Percentiles rank a stretch among this genome's conserved stretches.
phyloP scores from a whole-genome alignment of 2,113 vertebrate genomes.

The Periophthalmus modestus region DNA sequence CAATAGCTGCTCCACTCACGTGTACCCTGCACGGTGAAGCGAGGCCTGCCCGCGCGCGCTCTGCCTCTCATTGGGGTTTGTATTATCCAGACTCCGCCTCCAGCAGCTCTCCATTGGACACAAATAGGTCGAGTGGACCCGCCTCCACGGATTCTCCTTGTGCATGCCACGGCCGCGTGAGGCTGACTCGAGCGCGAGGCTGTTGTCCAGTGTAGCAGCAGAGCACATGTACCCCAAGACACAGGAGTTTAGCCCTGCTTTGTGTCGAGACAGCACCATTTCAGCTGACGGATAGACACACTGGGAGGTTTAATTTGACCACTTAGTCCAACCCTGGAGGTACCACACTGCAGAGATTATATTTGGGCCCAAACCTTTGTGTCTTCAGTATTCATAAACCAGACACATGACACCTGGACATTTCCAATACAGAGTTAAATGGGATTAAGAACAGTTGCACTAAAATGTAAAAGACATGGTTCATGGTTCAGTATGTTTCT shows the following conservation, averaged over 20 bases:
- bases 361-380: neutral
- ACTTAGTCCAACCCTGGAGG: neutral
- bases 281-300: slow-evolving; percentile 22
- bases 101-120: slow-evolving; percentile 59
- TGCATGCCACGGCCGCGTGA: slow-evolving; percentile 81
- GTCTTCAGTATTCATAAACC: neutral
- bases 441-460: neutral
- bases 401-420: neutral
- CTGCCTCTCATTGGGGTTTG: slow-evolving; percentile 60
- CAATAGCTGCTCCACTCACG: slow-evolving; percentile 74
- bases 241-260: slow-evolving; percentile 7
- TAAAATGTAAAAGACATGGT: no score
- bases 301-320: neutral
- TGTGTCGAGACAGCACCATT: slow-evolving; percentile 3
- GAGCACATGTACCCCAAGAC: slow-evolving; percentile 52
- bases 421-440: neutral
- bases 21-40: slow-evolving; percentile 74
- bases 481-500: neutral
- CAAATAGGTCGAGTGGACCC: slow-evolving; percentile 61
- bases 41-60: slow-evolving; percentile 48
- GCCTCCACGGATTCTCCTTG: slow-evolving; percentile 66
- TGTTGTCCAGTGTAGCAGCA: slow-evolving; percentile 44
- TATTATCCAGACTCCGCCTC: slow-evolving; percentile 49
- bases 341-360: no score
- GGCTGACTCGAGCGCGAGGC: slow-evolving; percentile 57